A percentile compares a stretch with the other conserved stretches of the same genome.
Conservation (phyloP, 1,140 invertebrate genomes). For the Homarus americanus region DNA sequence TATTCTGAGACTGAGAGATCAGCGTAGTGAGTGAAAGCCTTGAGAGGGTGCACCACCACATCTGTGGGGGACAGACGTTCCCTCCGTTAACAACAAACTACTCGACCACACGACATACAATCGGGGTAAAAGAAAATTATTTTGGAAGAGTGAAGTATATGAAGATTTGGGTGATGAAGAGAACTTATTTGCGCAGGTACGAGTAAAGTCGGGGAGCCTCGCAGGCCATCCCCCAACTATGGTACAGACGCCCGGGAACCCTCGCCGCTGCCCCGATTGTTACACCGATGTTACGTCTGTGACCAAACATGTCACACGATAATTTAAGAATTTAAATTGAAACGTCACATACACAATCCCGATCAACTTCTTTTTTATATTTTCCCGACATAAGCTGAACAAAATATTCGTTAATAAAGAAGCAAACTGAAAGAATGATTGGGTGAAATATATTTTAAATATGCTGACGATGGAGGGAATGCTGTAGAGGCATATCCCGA, state of each 20-base stretch:
- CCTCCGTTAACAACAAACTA: conserved; percentile 52
- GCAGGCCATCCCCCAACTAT: background rate
- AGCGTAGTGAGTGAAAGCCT: conserved; percentile 69
- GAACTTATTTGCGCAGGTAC: background rate
- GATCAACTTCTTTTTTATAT: too few species aligned
- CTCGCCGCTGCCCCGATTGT: background rate
- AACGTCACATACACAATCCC: too few species aligned
- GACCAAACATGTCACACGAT: too few species aligned
- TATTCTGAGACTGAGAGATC: conserved; percentile 68
- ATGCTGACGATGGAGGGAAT: background rate
- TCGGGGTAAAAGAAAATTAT: background rate
- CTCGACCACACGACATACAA: background rate
- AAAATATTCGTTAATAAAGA: too few species aligned
- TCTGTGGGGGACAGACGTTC: conserved; percentile 69
- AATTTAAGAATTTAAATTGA: too few species aligned
- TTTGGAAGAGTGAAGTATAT: conserved; percentile 41
- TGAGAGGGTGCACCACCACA: conserved; percentile 74
- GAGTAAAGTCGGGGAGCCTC: conserved; percentile 1
- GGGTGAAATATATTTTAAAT: background rate
- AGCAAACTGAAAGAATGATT: too few species aligned
- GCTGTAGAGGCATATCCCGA: background rate
- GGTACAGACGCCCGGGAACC: background rate
- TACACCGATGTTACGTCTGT: background rate
- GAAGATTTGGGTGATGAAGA: conserved; percentile 47
- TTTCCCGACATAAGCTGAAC: too few species aligned